These are phyloP conservation scores for Montipora capitata DNA, from an alignment of 92 coral and sea anemone genomes.

Conservation along the genomic window DNA sequence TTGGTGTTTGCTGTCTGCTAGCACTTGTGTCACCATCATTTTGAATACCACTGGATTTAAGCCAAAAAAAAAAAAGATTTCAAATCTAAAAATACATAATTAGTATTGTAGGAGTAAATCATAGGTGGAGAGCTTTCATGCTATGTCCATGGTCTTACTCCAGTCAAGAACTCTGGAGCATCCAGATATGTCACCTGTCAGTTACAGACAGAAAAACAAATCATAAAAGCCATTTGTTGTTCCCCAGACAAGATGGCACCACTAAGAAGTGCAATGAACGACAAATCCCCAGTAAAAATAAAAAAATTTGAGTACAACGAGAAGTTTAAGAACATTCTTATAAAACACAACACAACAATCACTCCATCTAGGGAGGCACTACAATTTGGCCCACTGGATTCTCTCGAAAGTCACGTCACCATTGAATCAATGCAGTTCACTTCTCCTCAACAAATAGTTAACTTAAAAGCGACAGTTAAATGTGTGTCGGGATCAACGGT, in stretches of 20 bases:
- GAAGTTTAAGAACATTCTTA: conserved; percentile 30
- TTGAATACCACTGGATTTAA: background rate
- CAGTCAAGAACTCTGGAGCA: background rate
- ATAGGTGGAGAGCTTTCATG: conserved; percentile 54
- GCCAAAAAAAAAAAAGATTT: background rate
- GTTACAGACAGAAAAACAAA: conserved; percentile 50
- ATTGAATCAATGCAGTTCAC: conserved; percentile 11
- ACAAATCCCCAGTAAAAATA: conserved; percentile 44
- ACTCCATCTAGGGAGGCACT: conserved; percentile 27
- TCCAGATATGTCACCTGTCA: conserved; percentile 43
- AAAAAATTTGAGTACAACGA: conserved; percentile 55
- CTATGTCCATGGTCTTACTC: conserved; percentile 47
- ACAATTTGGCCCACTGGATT: conserved; percentile 22
- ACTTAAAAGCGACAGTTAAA: conserved; percentile 63
- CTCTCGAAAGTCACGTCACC: conserved; percentile 21
- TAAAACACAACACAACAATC: conserved; percentile 40
- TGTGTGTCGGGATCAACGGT: conserved; percentile 57
- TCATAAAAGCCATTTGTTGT: conserved; percentile 60
- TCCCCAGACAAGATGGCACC: conserved; percentile 45
- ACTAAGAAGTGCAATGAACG: conserved; percentile 37
- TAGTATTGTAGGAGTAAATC: background rate
- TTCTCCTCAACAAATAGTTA: conserved; percentile 28
- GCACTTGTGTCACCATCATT: too few species aligned
- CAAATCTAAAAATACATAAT: background rate
- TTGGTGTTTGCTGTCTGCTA: too few species aligned